Base-by-base conservation (phyloP, 2,888 invertebrate genomes). In the Tachina fera region DNA sequence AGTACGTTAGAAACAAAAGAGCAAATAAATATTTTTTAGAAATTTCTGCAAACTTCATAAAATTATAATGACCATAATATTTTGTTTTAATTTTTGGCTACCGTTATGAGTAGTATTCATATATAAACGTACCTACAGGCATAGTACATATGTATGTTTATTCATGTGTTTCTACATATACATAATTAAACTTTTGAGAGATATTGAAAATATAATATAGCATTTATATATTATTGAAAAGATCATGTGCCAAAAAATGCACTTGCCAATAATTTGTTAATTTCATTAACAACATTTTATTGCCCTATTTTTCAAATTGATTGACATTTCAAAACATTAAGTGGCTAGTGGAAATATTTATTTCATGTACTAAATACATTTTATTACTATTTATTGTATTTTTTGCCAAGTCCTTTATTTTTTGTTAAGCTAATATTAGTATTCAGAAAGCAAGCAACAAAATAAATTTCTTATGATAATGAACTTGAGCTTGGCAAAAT, bases 351-450 rank as follows among this genome's bases (percentile, higher is more conserved):
- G 43, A 60, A 60, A 49, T 41, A 53, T 51, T 41, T 43, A 51
- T 51, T 60, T 19, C 41, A 4, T 16, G 43, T 11, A 31, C 31
- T 31, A 19, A 45, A 45, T 51, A 63, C 1, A 22, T 72, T 58
- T 58, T 19, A 58, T 77, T 14, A 47, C 13, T 56, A 3, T 56
- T 45, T 19, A 51, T 71, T 45, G 22, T n/a, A 53, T 61, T 45
- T 63, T 41, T 77, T 82, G 70, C 82, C 72, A 85, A 85, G 53
- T 78, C 61, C 70, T 79, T 80, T 39, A 49, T 61, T 63, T n/a
- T 49, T 47, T 22, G 49, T 47, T 65, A 4, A 47, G 56, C 14
- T 75, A 63, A 53, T 49, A 58, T 86, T 71, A 76, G 31, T 68
- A 83, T 86, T 72, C 86, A 43, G 9, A 47, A 5, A 56, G 56